Base-by-base conservation (phyloP, 2,888 invertebrate genomes). In the Lepidochrysops patricia region DNA sequence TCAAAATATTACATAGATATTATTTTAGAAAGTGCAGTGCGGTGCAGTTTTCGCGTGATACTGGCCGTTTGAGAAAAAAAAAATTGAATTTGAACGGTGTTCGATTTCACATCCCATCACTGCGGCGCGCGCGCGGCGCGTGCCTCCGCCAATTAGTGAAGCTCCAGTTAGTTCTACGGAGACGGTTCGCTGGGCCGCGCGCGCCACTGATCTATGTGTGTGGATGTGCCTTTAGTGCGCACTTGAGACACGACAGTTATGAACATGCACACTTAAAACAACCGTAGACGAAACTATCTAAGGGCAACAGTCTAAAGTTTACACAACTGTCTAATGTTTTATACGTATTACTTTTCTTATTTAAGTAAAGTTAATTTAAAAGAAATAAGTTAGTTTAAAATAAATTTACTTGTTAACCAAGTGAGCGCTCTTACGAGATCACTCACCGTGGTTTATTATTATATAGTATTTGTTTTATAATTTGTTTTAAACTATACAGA, bases 71-170 rank as follows among this genome's bases (percentile, higher is more conserved):
- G 58, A 52, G 35, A 26, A 81, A 83, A 83, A 82, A 82, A 75
- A 79, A 75, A 73, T 75, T 76, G 75, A 80, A 80, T 76, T 75
- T 72, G 77, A 78, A 76, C 72, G 64, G 70, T 75, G 75, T 78
- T 77, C 80, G 84, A 87, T 88, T 87, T 87, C 85, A 85, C 85
- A 85, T 85, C 85, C 81, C 84, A 84, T 82, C 79, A 82, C 77
- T 82, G 76, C 80, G 77, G 72, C 65, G 77, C 77, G 79, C 76
- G 80, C 79, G 76, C 81, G 82, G 85, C 87, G 87, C 86, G 86
- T 87, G 87, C 87, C 84, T 72, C 69, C 65, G 80, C 85, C 86
- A 88, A 89, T 89, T 89, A 88, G 89, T 87, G 84, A 80, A 83
- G 88, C 87, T 89, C 87, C 82, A 88, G 81, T 89, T 88, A 80